phyloP scores from a whole-genome alignment of 2,797 vertebrate genomes.

The Protosalanx chinensis region DNA sequence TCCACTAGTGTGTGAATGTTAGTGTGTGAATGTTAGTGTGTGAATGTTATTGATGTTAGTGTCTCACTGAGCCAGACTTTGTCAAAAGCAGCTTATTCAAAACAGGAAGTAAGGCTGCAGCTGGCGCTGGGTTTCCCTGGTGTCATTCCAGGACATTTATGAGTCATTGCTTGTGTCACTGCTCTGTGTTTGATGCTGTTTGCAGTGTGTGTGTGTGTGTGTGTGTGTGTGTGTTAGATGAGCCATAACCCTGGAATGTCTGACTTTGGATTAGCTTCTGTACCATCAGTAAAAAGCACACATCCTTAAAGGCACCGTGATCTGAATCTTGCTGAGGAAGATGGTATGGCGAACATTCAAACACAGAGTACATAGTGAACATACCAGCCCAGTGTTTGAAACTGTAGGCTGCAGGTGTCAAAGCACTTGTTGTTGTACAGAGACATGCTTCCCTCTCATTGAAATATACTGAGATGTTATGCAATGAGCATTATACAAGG shows the following conservation, averaged over 20 bases:
- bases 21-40: constrained; percentile 43
- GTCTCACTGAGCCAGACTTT: constrained; percentile 24
- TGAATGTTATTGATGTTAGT: constrained; percentile 26
- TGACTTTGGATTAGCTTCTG: not conserved
- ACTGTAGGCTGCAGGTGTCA: not conserved
- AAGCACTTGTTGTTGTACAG: not conserved
- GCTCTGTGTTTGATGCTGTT: not conserved
- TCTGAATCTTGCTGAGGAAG: not conserved
- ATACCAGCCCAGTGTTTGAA: not conserved
- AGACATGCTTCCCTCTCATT: constrained; percentile 3
- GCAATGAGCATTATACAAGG: constrained; percentile 3
- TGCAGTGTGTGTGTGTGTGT: not conserved
- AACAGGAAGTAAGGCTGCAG: constrained; percentile 14
- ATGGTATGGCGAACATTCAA: constrained; percentile 12
- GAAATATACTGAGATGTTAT: constrained; percentile 1
- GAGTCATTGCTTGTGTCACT: constrained; percentile 14
- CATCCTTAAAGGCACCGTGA: not conserved
- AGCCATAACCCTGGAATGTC: not conserved
- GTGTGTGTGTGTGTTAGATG: too few relatives aligned
- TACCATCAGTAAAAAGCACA: constrained; percentile 4
- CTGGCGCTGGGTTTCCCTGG: constrained; percentile 8
- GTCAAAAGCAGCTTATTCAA: constrained; percentile 12
- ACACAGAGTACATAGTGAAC: constrained; percentile 7
- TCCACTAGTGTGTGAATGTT: constrained; percentile 50
- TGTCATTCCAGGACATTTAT: not conserved